Evolutionary conservation across 2,113 vertebrate genomes (phyloP).

Genomic region (Aegithalos caudatus): DNA sequence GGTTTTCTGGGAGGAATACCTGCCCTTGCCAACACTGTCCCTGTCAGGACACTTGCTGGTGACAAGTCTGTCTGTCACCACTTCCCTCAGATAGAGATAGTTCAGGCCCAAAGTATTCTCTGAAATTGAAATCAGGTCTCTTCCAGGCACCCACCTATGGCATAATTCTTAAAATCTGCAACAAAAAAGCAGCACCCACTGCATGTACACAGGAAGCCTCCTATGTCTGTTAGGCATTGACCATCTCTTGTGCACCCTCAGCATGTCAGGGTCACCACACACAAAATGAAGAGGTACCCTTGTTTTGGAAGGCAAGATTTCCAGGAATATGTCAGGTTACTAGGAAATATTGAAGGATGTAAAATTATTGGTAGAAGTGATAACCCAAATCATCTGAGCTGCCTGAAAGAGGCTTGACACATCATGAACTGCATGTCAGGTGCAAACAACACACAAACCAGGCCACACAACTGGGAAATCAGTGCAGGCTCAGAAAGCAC

Average conservation of each 20-base stretch:
- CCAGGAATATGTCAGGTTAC: background rate
- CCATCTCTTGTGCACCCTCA: rapidly evolving
- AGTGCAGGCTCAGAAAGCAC: background rate
- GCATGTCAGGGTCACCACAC: background rate
- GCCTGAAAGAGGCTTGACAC: background rate
- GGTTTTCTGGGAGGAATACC: background rate
- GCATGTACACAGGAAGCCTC: background rate
- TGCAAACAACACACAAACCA: background rate
- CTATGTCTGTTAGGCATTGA: background rate
- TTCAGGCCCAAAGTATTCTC: background rate
- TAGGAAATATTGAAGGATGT: background rate
- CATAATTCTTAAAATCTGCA: background rate
- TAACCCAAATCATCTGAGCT: background rate
- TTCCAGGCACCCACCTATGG: background rate
- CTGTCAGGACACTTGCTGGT: background rate
- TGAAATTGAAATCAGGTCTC: background rate
- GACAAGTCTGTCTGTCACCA: background rate
- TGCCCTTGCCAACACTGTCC: background rate
- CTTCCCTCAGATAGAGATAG: background rate
- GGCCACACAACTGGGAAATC: background rate
- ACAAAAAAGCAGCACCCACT: background rate
- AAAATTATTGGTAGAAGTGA: background rate
- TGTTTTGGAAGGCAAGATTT: background rate
- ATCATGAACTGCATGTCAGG: background rate
- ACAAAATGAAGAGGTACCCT: background rate